Conservation (phyloP, 2,888 invertebrate species). For the Hypsopygia costalis region DNA sequence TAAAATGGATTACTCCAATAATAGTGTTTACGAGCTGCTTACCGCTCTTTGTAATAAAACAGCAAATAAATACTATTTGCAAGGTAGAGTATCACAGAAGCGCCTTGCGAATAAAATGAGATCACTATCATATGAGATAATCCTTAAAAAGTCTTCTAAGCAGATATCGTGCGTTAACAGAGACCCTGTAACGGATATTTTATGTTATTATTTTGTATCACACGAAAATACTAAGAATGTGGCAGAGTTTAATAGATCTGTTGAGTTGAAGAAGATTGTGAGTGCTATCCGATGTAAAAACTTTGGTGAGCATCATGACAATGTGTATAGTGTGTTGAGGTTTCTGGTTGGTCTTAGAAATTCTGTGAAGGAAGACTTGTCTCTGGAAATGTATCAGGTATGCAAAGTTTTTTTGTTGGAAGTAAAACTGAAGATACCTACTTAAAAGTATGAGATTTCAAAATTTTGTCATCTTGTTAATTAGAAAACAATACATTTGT, state of each 20-base stretch:
- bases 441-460: too few relatives aligned
- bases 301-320: constrained; percentile 44
- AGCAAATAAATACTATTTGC: constrained; percentile 46
- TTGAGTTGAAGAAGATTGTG: constrained; percentile 54
- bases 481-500: too few relatives aligned
- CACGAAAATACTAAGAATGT: constrained; percentile 59
- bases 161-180: constrained; percentile 33
- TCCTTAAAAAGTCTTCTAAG: constrained; percentile 54
- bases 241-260: constrained; percentile 52
- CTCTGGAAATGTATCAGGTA: constrained; percentile 60
- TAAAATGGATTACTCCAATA: constrained; percentile 25
- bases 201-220: constrained; percentile 53
- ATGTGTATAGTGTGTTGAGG: constrained; percentile 43
- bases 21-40: constrained; percentile 60
- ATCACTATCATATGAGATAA: constrained; percentile 61
- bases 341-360: constrained; percentile 52
- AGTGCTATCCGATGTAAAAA: constrained; percentile 40
- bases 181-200: constrained; percentile 56
- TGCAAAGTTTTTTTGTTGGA: too few relatives aligned
- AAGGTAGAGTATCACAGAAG: constrained; percentile 49
- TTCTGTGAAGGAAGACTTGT: constrained; percentile 48
- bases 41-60: constrained; percentile 59
- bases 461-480: too few relatives aligned
- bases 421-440: too few relatives aligned
- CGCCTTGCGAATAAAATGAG: constrained; percentile 53